Evolutionary conservation across 2,113 vertebrate species (phyloP).

Genomic region (Callospermophilus lateralis): DNA sequence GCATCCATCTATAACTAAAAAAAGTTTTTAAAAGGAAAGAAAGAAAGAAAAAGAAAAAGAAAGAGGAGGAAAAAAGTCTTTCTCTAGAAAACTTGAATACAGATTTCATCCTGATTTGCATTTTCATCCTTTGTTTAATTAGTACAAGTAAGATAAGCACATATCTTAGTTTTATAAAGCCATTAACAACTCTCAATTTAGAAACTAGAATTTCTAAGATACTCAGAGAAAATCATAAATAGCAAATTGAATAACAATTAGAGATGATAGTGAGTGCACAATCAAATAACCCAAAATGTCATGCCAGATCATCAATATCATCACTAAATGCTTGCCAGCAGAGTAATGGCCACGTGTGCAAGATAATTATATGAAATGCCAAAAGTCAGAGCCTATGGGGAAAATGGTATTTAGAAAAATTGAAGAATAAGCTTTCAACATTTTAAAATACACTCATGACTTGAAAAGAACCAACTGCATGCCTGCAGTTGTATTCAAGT

Average conservation of each 20-base stretch:
- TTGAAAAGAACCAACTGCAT: neutral
- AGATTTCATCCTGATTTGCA: slow-evolving; percentile 59
- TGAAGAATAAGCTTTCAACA: slow-evolving; percentile 22
- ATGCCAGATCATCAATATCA: neutral
- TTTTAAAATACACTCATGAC: slow-evolving; percentile 16
- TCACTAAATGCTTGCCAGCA: slow-evolving; percentile 10
- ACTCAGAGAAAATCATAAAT: slow-evolving; percentile 57
- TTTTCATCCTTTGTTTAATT: slow-evolving; percentile 58
- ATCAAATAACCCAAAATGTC: slow-evolving; percentile 51
- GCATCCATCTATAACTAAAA: no score
- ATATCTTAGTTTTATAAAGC: slow-evolving; percentile 70
- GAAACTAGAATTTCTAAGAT: slow-evolving; percentile 65
- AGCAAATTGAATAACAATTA: slow-evolving; percentile 65
- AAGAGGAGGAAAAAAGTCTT: neutral
- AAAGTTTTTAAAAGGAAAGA: no score
- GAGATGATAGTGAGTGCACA: slow-evolving; percentile 16
- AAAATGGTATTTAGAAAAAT: slow-evolving; percentile 47
- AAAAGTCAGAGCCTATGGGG: neutral
- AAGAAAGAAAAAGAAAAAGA: neutral
- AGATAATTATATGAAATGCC: slow-evolving; percentile 44
- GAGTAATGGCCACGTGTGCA: neutral
- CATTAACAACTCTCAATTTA: slow-evolving; percentile 58
- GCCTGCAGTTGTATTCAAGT: neutral
- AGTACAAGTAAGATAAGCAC: slow-evolving; percentile 67
- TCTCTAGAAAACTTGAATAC: slow-evolving; percentile 36